Percentiles rank a stretch among this genome's conserved stretches.
Conservation (phyloP, 2,888 invertebrate genomes). For the Orchesellides sinensis region DNA sequence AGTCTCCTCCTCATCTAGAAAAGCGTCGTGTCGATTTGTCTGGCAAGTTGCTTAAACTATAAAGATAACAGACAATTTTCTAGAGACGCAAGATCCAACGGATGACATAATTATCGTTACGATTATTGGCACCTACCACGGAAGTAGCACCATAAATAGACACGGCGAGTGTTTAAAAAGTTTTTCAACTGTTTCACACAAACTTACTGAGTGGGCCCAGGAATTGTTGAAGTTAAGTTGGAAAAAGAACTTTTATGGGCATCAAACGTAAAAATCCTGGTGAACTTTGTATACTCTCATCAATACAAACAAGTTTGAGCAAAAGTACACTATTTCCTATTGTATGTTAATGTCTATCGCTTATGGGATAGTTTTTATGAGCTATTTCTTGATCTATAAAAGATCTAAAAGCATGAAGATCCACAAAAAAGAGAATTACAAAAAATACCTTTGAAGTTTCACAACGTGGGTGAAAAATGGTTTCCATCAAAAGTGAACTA, state of each 20-base stretch:
- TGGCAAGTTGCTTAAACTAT: background rate
- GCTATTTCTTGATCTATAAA: too few relatives aligned
- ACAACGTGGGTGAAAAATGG: too few relatives aligned
- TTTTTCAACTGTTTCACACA: slow-evolving; percentile 1
- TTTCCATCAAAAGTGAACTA: too few relatives aligned
- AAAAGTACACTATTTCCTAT: too few relatives aligned
- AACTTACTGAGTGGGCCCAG: background rate
- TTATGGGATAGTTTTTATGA: too few relatives aligned
- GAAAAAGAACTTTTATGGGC: background rate
- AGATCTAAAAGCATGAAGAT: too few relatives aligned
- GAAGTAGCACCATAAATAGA: background rate
- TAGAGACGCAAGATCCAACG: background rate
- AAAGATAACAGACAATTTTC: slow-evolving; percentile 8
- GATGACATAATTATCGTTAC: background rate
- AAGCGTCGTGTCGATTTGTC: background rate
- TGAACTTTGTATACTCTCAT: background rate
- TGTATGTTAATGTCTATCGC: too few relatives aligned
- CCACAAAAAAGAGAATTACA: too few relatives aligned
- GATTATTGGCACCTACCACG: slow-evolving; percentile 2
- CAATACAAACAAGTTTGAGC: too few relatives aligned
- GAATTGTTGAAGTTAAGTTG: background rate
- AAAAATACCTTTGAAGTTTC: too few relatives aligned
- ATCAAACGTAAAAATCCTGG: slow-evolving; percentile 9
- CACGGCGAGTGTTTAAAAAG: background rate
- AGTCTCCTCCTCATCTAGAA: too few relatives aligned